phyloP scores from a whole-genome alignment of 2,888 invertebrate species.

The Limnephilus marmoratus region DNA sequence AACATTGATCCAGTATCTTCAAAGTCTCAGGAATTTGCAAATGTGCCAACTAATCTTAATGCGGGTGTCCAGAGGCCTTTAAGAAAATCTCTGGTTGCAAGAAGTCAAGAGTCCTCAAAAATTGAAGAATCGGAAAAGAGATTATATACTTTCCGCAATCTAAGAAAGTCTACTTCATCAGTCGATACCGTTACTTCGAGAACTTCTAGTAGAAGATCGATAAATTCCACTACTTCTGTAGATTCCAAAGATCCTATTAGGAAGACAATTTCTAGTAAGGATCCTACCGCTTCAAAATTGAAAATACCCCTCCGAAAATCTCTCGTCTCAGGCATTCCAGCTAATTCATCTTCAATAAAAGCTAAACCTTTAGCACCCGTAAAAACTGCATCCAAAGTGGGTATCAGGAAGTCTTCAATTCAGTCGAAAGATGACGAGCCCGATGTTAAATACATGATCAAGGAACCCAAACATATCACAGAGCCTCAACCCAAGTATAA shows the following conservation, averaged over 20 bases:
- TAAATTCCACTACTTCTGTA: conserved; percentile 37
- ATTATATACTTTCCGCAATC: neutral
- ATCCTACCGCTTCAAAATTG: conserved; percentile 4
- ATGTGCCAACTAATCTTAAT: conserved; percentile 17
- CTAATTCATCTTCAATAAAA: neutral
- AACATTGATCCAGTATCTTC: neutral
- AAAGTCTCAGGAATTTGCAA: conserved; percentile 9
- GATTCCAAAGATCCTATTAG: conserved; percentile 34
- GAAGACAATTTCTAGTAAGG: conserved; percentile 30
- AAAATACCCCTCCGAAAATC: conserved; percentile 27
- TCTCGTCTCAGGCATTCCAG: neutral
- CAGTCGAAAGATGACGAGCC: conserved; percentile 39
- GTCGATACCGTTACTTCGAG: conserved; percentile 34
- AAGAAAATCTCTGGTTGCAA: conserved; percentile 2
- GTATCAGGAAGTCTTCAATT: neutral
- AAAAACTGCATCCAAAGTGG: neutral
- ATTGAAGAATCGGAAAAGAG: neutral
- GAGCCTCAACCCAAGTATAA: conserved; percentile 60
- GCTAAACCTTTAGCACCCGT: conserved; percentile 5
- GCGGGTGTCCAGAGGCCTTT: neutral
- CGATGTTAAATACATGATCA: conserved; percentile 56
- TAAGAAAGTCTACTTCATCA: conserved; percentile 48
- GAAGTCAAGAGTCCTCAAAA: conserved; percentile 24
- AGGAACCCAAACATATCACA: neutral
- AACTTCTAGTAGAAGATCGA: conserved; percentile 26